Conservation (phyloP, 2,113 vertebrate species). For the Oreotrochilus melanogaster region DNA sequence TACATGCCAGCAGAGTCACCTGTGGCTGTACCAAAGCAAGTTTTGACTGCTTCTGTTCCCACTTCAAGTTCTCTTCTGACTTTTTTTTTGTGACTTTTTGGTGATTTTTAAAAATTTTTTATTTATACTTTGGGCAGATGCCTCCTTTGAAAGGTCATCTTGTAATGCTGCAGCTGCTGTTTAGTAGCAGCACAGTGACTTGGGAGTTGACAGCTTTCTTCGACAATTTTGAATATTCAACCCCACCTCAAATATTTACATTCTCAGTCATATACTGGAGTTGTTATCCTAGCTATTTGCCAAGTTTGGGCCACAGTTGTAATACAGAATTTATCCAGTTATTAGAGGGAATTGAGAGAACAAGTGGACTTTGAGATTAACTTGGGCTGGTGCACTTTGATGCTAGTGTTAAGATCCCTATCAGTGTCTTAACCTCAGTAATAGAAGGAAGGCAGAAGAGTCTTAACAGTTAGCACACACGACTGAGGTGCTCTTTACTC, state of each 20-base stretch:
- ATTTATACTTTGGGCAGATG: not conserved
- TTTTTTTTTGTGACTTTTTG: not conserved
- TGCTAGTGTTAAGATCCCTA: not conserved
- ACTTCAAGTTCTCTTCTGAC: not conserved
- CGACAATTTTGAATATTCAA: not conserved
- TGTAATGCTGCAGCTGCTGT: not conserved
- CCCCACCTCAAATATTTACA: not conserved
- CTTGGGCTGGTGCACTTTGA: not conserved
- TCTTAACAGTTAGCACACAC: not conserved
- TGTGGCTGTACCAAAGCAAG: not conserved
- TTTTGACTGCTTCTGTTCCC: not conserved
- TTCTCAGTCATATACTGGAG: not conserved
- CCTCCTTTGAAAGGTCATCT: not conserved
- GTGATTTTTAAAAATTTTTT: not conserved
- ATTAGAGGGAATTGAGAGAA: not conserved
- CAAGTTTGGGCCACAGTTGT: not conserved
- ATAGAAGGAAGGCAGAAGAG: not conserved
- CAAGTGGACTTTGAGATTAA: not conserved
- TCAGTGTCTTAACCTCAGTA: not conserved
- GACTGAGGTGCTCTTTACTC: not conserved
- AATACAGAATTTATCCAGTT: not conserved
- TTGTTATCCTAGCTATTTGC: not conserved
- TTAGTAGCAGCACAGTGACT: not conserved
- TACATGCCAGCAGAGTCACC: not conserved
- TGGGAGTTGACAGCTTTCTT: not conserved